Evolutionary conservation across 2,888 invertebrate genomes (phyloP), one percentile per base, ranked within the genome.

Genomic region (Coronaproctus castanopsis): DNA sequence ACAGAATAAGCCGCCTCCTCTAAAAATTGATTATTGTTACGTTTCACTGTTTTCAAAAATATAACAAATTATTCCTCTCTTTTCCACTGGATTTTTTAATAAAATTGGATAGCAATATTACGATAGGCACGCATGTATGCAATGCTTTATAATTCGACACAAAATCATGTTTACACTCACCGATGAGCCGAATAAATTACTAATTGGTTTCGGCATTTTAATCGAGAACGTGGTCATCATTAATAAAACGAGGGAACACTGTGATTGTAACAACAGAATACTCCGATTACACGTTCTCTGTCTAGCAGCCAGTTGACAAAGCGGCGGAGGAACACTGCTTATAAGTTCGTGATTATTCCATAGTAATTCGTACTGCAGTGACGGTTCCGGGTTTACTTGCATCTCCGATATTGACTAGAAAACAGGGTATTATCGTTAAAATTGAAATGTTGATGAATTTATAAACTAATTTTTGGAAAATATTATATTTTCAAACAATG

Each of bases 141-240:
- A n/a, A n/a, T n/a, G n/a, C n/a, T n/a, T n/a, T n/a, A n/a, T n/a
- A n/a, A n/a, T n/a, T n/a, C n/a, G n/a, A n/a, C n/a, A n/a, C n/a
- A n/a, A n/a, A n/a, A n/a, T n/a, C n/a, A n/a, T n/a, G n/a, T n/a
- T n/a, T n/a, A n/a, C n/a, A n/a, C n/a, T n/a, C n/a, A 80, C 80
- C 72, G 76, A 80, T 5, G 83, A 78, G 69, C 92, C 89, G 68
- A 87, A 93, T 21, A 95, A 73, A 62, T 77, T 79, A 62, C 78
- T 83, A 62, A 83, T 76, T 8, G 81, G 87, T 70, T 82, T 87
- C 55, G 77, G 71, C 64, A 80, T 75, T 69, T 83, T 88, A 56
- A 92, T 71, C 66, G 81, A 81, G 67, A 91, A 87, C 64, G 80
- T 78, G 21, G 87, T 80, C 65, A 90, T 81, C 71, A 89, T 85